These are phyloP conservation scores for Spea bombifrons DNA, from an alignment of 2,113 vertebrate species.

Conservation along the genomic window DNA sequence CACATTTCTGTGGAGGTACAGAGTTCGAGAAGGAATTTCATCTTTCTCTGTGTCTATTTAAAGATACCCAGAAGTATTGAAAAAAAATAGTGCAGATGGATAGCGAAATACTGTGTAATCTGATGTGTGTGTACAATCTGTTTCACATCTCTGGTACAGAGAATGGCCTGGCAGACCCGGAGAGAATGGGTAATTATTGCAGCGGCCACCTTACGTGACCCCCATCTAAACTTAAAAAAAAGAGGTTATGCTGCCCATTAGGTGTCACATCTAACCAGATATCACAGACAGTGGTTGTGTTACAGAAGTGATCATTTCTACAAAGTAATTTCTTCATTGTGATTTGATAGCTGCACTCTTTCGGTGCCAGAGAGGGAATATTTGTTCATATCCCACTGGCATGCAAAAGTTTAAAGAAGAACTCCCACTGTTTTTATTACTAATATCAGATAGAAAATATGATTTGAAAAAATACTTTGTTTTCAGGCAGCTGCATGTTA, in stretches of 20 bases:
- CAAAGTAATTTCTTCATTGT: constrained; percentile 57
- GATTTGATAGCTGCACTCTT: constrained; percentile 56
- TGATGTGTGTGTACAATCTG: constrained; percentile 18
- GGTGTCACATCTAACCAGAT: constrained; percentile 45
- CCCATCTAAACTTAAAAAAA: constrained; percentile 31
- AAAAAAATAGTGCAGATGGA: constrained; percentile 27
- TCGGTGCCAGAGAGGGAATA: not conserved
- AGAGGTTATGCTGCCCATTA: constrained; percentile 19
- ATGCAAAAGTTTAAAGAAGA: too few relatives aligned
- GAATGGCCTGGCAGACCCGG: constrained; percentile 18
- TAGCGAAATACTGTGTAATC: not conserved
- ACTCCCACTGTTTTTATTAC: too few relatives aligned
- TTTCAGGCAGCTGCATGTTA: too few relatives aligned
- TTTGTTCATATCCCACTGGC: too few relatives aligned
- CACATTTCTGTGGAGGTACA: not conserved
- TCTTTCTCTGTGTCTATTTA: not conserved
- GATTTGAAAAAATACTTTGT: too few relatives aligned
- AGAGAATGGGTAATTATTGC: constrained; percentile 30
- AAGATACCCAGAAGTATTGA: not conserved
- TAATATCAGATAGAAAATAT: too few relatives aligned
- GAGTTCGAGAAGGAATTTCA: not conserved
- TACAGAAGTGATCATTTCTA: constrained; percentile 50
- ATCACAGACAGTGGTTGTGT: constrained; percentile 47
- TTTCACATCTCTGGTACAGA: not conserved
- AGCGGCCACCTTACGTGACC: constrained; percentile 17